A percentile compares a stretch with the other conserved stretches of the same genome.
Evolutionary conservation across 2,888 invertebrate genomes (phyloP).

Genomic region (Pterostichus niger): DNA sequence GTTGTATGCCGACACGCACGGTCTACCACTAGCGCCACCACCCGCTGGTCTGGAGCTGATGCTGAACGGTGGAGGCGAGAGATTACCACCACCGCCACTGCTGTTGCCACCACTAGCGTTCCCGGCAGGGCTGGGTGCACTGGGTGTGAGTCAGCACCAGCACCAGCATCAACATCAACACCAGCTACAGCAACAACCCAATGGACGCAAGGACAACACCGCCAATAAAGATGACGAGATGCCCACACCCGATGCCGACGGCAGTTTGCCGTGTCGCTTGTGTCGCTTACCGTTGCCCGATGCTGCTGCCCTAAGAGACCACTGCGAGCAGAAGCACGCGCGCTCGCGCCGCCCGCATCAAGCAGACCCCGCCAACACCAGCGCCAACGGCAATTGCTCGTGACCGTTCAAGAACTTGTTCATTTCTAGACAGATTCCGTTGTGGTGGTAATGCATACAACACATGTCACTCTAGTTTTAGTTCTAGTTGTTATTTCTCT

Average conservation of each 20-base stretch:
- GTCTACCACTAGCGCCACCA: slow-evolving; percentile 77
- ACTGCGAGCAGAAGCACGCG: slow-evolving; percentile 85
- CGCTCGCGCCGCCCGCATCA: slow-evolving; percentile 88
- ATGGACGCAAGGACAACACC: slow-evolving; percentile 39
- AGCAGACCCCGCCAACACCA: slow-evolving; percentile 78
- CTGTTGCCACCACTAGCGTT: slow-evolving; percentile 82
- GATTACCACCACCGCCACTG: slow-evolving; percentile 80
- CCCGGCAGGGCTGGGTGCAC: slow-evolving; percentile 74
- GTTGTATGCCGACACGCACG: slow-evolving; percentile 85
- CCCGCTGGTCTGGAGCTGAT: slow-evolving; percentile 77
- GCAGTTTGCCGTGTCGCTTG: slow-evolving; percentile 84
- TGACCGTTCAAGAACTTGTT: slow-evolving; percentile 75
- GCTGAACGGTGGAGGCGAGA: slow-evolving; percentile 78
- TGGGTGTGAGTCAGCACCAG: slow-evolving; percentile 75
- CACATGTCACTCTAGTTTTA: not conserved
- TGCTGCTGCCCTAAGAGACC: slow-evolving; percentile 83
- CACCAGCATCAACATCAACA: slow-evolving; percentile 73
- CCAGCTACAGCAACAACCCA: slow-evolving; percentile 75
- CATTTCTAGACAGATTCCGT: slow-evolving; percentile 74
- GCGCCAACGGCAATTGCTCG: slow-evolving; percentile 71
- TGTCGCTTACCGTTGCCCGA: slow-evolving; percentile 84
- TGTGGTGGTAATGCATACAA: slow-evolving; percentile 74
- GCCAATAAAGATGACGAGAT: slow-evolving; percentile 81
- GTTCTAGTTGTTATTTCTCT: slow-evolving; percentile 7
- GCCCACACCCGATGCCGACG: slow-evolving; percentile 83